Conservation (phyloP, 2,888 invertebrate genomes). For the Zygothrica quintamaculata region DNA sequence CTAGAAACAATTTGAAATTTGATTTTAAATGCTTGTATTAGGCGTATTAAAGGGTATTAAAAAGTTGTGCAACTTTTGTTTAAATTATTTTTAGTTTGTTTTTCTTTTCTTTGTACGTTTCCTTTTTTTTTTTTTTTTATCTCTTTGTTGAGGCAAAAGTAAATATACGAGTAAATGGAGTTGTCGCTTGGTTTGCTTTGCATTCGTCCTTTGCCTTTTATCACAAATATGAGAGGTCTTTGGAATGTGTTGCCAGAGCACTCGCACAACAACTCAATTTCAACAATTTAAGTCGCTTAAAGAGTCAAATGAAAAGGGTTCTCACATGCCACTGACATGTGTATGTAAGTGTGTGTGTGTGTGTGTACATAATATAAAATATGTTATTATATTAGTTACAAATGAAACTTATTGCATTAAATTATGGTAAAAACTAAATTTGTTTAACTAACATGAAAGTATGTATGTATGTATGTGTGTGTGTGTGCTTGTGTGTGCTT, state of each 20-base stretch:
- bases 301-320: not conserved
- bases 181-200: slow-evolving; percentile 62
- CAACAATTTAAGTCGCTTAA: not conserved
- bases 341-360: no score
- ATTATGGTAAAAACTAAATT: not conserved
- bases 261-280: slow-evolving; percentile 57
- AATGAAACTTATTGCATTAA: slow-evolving; percentile 1
- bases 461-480: not conserved
- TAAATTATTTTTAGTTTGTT: slow-evolving; percentile 2
- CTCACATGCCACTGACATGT: no score
- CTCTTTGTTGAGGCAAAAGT: slow-evolving; percentile 37
- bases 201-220: slow-evolving; percentile 58
- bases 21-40: no score
- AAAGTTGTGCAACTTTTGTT: no score
- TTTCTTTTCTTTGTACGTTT: no score
- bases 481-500: no score
- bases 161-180: slow-evolving; percentile 56
- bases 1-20: no score
- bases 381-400: no score
- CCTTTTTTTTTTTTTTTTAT: slow-evolving; percentile 5
- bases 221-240: slow-evolving; percentile 1
- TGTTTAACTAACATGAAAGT: not conserved
- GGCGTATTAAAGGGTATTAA: no score
- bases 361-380: no score
- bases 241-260: slow-evolving; percentile 14